Base-by-base conservation (phyloP, 2,888 invertebrate genomes). In the Drosophila mimica region DNA sequence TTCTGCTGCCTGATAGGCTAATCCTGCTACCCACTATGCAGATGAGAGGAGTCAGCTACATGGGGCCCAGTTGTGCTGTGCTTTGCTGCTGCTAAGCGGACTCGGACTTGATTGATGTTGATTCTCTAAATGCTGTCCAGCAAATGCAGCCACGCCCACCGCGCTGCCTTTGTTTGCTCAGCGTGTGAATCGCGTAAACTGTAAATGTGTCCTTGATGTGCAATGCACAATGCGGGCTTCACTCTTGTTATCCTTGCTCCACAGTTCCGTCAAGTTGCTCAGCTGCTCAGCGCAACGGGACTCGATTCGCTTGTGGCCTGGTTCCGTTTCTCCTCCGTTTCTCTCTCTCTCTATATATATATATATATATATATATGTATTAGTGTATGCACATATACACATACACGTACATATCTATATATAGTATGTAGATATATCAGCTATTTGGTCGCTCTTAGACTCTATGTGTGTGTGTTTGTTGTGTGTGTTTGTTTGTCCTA, bases 91-190 rank as follows among this genome's bases (percentile, higher is more conserved):
- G 9, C 61, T 43, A 13, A 34, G 13, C 34, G 48, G 48, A 48
- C 59, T 38, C 62, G 46, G 67, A 67, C 64, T 75, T 85, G 81
- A 83, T 81, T 83, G 79, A 86, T 83, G 76, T 78, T 62, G 66
- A 75, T 46, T 46, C 67, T 77, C 73, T 71, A 77, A 71, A 46
- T 58, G 62, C 51, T 67, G 43, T 25, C 28, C 36, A 60, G 46
- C 46, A 8, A 46, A 15, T 25, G 49, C 30, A 63, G 68, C 62
- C 65, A 74, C 79, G 78, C 76, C 79, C 75, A 65, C 72, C 7
- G n/a, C 36, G 25, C 6, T 6, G 31, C 15, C 31, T 25, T 56
- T 40, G 40, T 9, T 33, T 53, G 28, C 17, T n/a, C 31, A 7
- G 13, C n/a, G 38, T 57, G 49, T 52, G 25, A 28, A 46, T 46